Evolutionary conservation across 64 coral and sea anemone species (phyloP).

Genomic region (Porites australiensis): DNA sequence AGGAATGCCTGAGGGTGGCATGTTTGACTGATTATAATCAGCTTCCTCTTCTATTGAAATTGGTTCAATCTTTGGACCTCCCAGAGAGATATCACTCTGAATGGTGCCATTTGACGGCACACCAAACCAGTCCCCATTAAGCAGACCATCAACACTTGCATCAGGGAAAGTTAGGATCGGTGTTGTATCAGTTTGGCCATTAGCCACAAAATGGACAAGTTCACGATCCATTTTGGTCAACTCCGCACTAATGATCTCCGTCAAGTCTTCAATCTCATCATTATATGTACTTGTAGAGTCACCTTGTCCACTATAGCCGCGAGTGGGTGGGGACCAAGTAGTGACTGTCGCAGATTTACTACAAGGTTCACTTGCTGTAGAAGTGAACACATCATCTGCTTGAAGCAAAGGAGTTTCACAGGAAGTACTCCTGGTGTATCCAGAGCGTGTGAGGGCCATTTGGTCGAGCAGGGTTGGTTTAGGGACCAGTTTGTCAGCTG

Average conservation of each 20-base stretch:
- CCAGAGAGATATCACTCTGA: neutral
- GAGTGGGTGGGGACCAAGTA: neutral
- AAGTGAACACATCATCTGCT: slow-evolving; percentile 18
- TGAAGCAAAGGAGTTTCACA: neutral
- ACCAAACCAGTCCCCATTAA: neutral
- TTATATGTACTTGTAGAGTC: slow-evolving; percentile 28
- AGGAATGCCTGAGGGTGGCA: neutral
- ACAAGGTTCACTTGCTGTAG: neutral
- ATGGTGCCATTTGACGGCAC: neutral
- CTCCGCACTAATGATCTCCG: slow-evolving; percentile 49
- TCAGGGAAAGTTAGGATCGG: neutral
- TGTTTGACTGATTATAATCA: slow-evolving; percentile 1
- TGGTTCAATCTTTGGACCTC: slow-evolving; percentile 55
- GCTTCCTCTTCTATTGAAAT: neutral
- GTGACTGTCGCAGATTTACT: neutral
- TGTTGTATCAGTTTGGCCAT: neutral
- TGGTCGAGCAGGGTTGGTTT: slow-evolving; percentile 55
- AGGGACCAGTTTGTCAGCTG: slow-evolving; percentile 73
- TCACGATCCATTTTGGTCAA: slow-evolving; percentile 51
- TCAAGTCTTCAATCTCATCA: slow-evolving; percentile 59
- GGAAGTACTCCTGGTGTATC: slow-evolving; percentile 9
- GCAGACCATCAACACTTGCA: neutral
- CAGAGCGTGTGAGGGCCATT: slow-evolving; percentile 51
- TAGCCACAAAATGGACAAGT: slow-evolving; percentile 60
- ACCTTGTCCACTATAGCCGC: neutral